These are phyloP conservation scores for Cyprinodon diabolis DNA, from an alignment of 2,797 vertebrate genomes.

Conservation along the genomic window DNA sequence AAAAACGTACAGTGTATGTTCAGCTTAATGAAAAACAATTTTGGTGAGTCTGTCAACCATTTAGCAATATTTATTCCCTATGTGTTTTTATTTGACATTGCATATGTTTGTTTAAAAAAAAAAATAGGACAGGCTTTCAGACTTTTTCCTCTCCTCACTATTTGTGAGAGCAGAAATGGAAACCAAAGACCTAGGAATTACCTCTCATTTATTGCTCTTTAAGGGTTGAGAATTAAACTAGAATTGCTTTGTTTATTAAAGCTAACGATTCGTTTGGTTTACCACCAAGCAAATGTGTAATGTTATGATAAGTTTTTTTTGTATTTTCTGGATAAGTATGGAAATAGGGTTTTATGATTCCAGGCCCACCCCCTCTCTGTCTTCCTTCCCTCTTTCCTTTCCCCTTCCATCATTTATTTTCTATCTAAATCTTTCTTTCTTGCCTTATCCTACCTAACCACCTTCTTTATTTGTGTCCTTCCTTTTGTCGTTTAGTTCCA, in stretches of 20 bases:
- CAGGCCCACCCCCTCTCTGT: no score
- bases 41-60: background rate
- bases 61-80: background rate
- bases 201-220: background rate
- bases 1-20: no score
- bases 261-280: conserved; percentile 23
- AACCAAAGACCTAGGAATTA: conserved; percentile 1
- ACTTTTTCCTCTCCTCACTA: background rate
- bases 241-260: conserved; percentile 16
- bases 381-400: no score
- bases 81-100: background rate
- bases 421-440: background rate
- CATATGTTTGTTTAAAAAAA: background rate
- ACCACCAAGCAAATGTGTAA: conserved; percentile 36
- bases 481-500: no score
- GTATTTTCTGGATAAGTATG: background rate
- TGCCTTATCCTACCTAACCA: background rate
- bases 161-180: background rate
- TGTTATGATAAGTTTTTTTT: conserved; percentile 53
- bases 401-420: background rate
- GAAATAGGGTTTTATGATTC: background rate
- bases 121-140: background rate
- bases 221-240: background rate
- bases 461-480: background rate
- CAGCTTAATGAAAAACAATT: background rate